Percentiles rank a stretch among this genome's conserved stretches.
These are phyloP conservation scores for Corvus moneduloides DNA, from an alignment of 2,113 vertebrate species.

Conservation along the genomic window DNA sequence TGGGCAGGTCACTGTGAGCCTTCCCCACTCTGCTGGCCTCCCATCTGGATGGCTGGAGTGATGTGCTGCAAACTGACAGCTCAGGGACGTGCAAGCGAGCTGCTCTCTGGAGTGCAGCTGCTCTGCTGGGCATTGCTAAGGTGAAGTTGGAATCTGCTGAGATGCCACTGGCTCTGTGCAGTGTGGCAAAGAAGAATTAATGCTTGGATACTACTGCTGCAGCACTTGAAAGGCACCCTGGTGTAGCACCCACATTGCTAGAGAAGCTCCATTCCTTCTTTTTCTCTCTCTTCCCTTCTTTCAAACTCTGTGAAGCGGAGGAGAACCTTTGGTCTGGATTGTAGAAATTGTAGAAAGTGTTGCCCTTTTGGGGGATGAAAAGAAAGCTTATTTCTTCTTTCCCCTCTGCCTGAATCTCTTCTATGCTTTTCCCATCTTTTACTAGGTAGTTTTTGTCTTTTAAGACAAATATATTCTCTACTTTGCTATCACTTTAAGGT, in stretches of 20 bases:
- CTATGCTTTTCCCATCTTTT: background rate
- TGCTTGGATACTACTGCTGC: background rate
- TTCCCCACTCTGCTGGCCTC: constrained; percentile 2
- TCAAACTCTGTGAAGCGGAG: background rate
- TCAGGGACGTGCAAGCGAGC: background rate
- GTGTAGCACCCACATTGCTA: background rate
- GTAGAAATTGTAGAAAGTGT: background rate
- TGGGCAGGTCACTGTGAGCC: background rate
- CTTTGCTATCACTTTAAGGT: background rate
- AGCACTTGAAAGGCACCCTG: background rate
- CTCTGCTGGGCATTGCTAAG: constrained; percentile 40
- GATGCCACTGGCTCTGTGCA: background rate
- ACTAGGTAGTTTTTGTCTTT: background rate
- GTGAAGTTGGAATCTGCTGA: constrained; percentile 5
- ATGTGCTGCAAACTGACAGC: constrained; percentile 52
- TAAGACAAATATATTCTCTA: background rate
- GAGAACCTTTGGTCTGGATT: background rate
- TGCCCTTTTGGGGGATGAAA: background rate
- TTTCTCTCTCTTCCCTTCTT: background rate
- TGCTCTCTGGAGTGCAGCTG: constrained; percentile 57
- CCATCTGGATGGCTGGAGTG: background rate
- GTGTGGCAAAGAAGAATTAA: background rate
- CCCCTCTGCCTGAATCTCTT: background rate
- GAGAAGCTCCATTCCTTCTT: background rate
- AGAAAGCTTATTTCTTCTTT: background rate